These are phyloP conservation scores for Pandion haliaetus DNA, from an alignment of 2,113 vertebrate species.

Conservation along the genomic window DNA sequence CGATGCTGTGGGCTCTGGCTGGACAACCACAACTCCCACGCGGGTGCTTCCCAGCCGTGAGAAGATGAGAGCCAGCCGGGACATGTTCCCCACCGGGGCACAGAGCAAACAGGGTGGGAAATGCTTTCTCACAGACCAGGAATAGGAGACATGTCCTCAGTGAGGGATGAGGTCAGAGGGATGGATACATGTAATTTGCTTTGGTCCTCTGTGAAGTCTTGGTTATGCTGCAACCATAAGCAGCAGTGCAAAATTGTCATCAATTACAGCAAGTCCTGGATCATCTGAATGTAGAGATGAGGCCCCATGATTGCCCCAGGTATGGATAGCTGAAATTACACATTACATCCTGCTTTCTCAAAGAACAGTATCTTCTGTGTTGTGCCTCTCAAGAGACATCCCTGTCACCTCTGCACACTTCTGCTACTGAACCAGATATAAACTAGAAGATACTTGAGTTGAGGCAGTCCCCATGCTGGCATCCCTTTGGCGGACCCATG, in stretches of 20 bases:
- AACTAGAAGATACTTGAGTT: background rate
- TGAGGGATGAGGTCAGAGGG: background rate
- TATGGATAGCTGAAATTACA: background rate
- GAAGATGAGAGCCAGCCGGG: background rate
- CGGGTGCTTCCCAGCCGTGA: background rate
- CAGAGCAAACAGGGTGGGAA: background rate
- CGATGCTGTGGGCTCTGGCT: background rate
- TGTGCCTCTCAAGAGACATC: background rate
- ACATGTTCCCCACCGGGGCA: background rate
- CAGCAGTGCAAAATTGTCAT: background rate
- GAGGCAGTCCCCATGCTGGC: background rate
- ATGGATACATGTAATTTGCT: accelerated
- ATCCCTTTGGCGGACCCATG: background rate
- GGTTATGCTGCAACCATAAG: background rate
- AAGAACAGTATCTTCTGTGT: background rate
- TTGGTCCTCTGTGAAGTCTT: background rate
- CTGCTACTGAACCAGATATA: background rate
- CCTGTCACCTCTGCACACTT: background rate
- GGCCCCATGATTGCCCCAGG: background rate
- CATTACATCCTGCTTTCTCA: background rate
- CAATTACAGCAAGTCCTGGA: background rate
- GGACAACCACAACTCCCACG: background rate
- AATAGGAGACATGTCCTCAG: background rate
- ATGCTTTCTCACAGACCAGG: background rate
- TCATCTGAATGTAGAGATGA: background rate